Evolutionary conservation across 2,888 invertebrate species (phyloP).

Genomic region (Terebella lapidaria): DNA sequence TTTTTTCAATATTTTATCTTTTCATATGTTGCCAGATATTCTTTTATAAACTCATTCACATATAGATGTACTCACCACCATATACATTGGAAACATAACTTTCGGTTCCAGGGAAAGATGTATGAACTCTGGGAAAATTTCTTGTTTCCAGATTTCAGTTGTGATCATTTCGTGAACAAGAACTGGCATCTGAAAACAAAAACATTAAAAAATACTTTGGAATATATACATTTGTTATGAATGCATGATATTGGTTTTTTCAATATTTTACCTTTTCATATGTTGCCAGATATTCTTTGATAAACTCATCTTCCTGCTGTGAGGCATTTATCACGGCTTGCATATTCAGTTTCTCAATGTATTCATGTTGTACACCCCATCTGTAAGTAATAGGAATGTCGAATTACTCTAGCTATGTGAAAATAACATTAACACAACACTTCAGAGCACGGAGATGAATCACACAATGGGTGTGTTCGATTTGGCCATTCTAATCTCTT

Average conservation of each 20-base stretch:
- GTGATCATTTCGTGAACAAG: constrained; percentile 78
- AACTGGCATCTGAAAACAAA: constrained; percentile 61
- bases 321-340: constrained; percentile 80
- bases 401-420: background rate
- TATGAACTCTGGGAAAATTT: constrained; percentile 73
- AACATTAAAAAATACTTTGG: background rate
- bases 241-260: constrained; percentile 2
- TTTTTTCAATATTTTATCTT: constrained; percentile 60
- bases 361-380: constrained; percentile 62
- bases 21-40: constrained; percentile 69
- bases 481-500: too few species aligned
- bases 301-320: constrained; percentile 72
- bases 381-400: too few species aligned
- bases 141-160: constrained; percentile 78
- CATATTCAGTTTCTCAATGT: constrained; percentile 78
- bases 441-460: too few species aligned
- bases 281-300: constrained; percentile 76
- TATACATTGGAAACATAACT: constrained; percentile 57
- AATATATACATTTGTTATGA: background rate
- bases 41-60: constrained; percentile 83
- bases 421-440: background rate
- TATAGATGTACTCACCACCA: constrained; percentile 67
- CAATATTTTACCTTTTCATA: constrained; percentile 65
- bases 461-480: too few species aligned
- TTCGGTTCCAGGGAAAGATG: constrained; percentile 54